Evolutionary conservation across 1,140 invertebrate species (phyloP), one percentile per base, ranked within the genome.

Genomic region (Euura lappo): DNA sequence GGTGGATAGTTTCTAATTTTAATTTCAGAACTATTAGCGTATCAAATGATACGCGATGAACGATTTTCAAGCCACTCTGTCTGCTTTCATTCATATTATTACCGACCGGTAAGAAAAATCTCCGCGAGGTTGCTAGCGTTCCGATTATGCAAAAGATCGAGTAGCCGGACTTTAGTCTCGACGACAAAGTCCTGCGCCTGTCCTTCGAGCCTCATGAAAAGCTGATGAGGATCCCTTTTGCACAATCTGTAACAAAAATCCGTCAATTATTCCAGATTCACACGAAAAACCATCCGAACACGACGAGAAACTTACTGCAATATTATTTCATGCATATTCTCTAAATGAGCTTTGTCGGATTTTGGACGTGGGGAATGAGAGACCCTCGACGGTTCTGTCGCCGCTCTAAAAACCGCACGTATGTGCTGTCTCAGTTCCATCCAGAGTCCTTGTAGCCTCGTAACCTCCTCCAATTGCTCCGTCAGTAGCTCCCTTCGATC

Each of bases 171-270:
- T 83, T 92, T 92, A 71, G 91, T 89, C 79, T 92, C 91, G 69
- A 91, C 88, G 68, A 92, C 89, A 81, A 91, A 91, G 77, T 92
- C 90, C 75, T 91, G 89, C 5, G 90, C 90, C 75, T 92, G 90
- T 68, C 90, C 89, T 72, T 92, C 90, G 60, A 92, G 79, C 72
- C 90, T 89, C 79, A 91, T 87, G 80, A 91, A 91, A 69, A 93
- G 84, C 72, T 91, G 90, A 79, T 91, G 90, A 51, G 91, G 89
- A 83, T 93, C 89, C 75, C 87, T 88, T 71, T 83, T 84, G 80
- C 90, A 91, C 68, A 93, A 83, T 80, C 92, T 93, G 80, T 2
- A 85, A 83, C 71, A 77, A 80, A 76, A 78, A 60, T 28, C 28
- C 28, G 28, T 28, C 28, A 28, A 28, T 28, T 28, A 28, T 45